These are phyloP conservation scores for Umimayanthus chanpuru DNA, from an alignment of 92 coral and sea anemone genomes.

Conservation along the genomic window DNA sequence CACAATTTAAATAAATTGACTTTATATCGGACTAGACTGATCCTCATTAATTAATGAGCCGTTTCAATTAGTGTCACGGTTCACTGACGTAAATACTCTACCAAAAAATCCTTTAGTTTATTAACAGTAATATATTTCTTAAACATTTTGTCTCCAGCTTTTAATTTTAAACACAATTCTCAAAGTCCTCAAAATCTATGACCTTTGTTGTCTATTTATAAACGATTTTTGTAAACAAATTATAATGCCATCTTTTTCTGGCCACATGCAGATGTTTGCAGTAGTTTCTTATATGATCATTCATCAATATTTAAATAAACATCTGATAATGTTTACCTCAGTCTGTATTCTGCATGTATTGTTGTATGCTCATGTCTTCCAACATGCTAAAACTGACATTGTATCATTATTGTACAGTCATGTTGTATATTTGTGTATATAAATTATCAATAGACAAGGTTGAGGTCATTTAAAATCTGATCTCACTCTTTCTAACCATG, in stretches of 20 bases:
- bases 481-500: too few relatives aligned
- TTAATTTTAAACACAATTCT: neutral
- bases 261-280: slow-evolving; percentile 14
- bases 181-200: neutral
- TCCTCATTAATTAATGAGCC: neutral
- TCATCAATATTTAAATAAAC: too few relatives aligned
- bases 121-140: neutral
- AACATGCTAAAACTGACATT: too few relatives aligned
- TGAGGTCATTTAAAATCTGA: too few relatives aligned
- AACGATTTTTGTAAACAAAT: neutral
- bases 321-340: neutral
- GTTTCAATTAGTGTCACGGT: neutral
- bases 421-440: too few relatives aligned
- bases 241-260: neutral
- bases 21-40: too few relatives aligned
- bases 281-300: neutral
- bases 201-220: neutral
- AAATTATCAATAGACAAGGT: too few relatives aligned
- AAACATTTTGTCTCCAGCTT: neutral
- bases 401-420: too few relatives aligned
- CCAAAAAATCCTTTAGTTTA: neutral
- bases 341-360: neutral
- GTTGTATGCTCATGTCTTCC: too few relatives aligned
- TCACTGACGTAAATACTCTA: neutral
- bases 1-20: neutral